Evolutionary conservation across 1,140 invertebrate genomes (phyloP), one percentile per base, ranked within the genome.

Genomic region (Plodia interpunctella): DNA sequence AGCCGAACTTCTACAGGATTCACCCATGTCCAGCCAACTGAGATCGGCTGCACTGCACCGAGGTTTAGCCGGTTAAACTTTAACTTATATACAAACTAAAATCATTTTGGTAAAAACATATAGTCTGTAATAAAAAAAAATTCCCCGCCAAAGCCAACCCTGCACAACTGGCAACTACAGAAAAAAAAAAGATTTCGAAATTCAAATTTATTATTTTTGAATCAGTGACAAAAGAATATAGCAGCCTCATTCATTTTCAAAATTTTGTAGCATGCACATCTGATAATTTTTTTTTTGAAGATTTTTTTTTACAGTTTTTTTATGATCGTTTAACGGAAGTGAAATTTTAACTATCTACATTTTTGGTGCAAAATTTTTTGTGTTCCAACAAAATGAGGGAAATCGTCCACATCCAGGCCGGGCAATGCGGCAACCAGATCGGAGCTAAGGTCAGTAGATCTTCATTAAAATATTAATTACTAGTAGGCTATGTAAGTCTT

Each of bases 391-490:
- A 93, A 76, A 94, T 95, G 94, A 93, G 94, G 90, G 94, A 95
- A 93, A 95, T 95, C 71, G 93, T 95, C 68, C 94, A 95, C 87
- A 91, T 95, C 65, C 94, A 96, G 90, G 94, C 94, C 76, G 95
- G 95, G 63, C 95, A 96, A 84, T 97, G 96, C 88, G 96, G 96
- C 69, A 97, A 97, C 90, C 96, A 96, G 86, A 96, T 96, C 72
- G 95, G 95, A 75, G 92, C 94, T 51, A 96, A 68, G 95, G 92
- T 53, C 15, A 44, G 38, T 44, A 15, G 13, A 15, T 44, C 5
- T 38, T 38, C 11, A n/a, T n/a, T n/a, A 25, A 25, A 25, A 25
- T 25, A 25, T 2, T 3, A 25, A 25, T 25, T 25, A 25, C 21
- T 6, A 25, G 21, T 25, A 25, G 21, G 21, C 21, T 25, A 25